Evolutionary conservation across 1,140 invertebrate genomes (phyloP).

Genomic region (Mamestra configurata): DNA sequence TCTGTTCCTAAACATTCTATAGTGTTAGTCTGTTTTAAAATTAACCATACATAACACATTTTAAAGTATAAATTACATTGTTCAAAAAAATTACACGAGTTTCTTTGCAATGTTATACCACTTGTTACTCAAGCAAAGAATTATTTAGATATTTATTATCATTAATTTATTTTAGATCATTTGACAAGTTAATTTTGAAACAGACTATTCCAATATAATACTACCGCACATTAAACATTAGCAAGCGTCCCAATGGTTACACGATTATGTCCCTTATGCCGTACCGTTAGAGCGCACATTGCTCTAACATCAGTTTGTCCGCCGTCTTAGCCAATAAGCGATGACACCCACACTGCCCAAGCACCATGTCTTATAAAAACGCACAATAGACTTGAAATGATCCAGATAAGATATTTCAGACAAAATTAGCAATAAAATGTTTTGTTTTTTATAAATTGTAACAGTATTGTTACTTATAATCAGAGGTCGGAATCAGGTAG

Average conservation of each 20-base stretch:
- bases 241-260: constrained; percentile 14
- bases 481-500: no score
- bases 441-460: no score
- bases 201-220: neutral
- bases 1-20: constrained; percentile 25
- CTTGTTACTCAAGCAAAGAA: no score
- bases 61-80: no score
- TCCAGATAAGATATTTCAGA: no score
- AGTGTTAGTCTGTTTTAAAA: neutral
- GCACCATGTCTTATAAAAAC: constrained; percentile 52
- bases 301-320: constrained; percentile 56
- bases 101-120: no score
- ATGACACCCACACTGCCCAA: constrained; percentile 49
- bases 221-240: constrained; percentile 30
- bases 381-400: neutral
- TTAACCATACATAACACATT: neutral
- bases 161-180: neutral
- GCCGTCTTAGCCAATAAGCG: constrained; percentile 32
- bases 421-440: no score
- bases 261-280: constrained; percentile 35
- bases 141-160: no score
- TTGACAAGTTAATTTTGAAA: constrained; percentile 3
- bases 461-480: no score
- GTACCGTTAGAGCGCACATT: constrained; percentile 12
- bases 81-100: no score